Evolutionary conservation across 2,888 invertebrate genomes (phyloP).

Genomic region (Brachylomia viminalis): DNA sequence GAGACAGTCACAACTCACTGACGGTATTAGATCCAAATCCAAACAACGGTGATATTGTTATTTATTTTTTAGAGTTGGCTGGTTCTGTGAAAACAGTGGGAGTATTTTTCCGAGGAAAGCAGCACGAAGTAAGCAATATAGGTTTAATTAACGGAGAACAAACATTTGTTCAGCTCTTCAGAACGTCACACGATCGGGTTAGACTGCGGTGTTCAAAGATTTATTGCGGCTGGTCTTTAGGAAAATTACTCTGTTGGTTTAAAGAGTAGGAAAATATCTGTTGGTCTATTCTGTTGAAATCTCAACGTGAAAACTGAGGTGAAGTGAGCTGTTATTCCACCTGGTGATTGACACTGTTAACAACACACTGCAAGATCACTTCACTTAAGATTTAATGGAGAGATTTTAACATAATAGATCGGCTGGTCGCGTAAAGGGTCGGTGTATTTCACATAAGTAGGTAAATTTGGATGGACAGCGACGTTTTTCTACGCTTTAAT

Average conservation of each 20-base stretch:
- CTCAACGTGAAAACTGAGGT: background rate
- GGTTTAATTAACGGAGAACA: constrained; percentile 80
- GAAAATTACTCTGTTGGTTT: constrained; percentile 4
- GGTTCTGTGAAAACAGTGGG: constrained; percentile 57
- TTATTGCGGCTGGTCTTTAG: constrained; percentile 3
- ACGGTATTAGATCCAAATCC: constrained; percentile 41
- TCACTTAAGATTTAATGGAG: background rate
- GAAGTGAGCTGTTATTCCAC: background rate
- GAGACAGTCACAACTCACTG: constrained; percentile 16
- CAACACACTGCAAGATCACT: background rate
- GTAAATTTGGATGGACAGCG: background rate
- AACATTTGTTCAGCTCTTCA: constrained; percentile 78
- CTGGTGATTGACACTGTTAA: background rate
- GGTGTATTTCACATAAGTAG: background rate
- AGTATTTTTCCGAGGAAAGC: constrained; percentile 65
- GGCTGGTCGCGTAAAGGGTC: background rate
- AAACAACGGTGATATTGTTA: constrained; percentile 56
- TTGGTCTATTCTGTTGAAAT: background rate
- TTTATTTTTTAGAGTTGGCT: constrained; percentile 65
- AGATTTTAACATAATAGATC: too few species aligned
- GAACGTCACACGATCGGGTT: constrained; percentile 64
- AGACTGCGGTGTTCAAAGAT: constrained; percentile 62
- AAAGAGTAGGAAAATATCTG: background rate
- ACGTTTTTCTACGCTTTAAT: background rate
- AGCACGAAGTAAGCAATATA: constrained; percentile 75